Evolutionary conservation across 1,140 invertebrate species (phyloP), one percentile per base, ranked within the genome.

Genomic region (Bacillus rossius): DNA sequence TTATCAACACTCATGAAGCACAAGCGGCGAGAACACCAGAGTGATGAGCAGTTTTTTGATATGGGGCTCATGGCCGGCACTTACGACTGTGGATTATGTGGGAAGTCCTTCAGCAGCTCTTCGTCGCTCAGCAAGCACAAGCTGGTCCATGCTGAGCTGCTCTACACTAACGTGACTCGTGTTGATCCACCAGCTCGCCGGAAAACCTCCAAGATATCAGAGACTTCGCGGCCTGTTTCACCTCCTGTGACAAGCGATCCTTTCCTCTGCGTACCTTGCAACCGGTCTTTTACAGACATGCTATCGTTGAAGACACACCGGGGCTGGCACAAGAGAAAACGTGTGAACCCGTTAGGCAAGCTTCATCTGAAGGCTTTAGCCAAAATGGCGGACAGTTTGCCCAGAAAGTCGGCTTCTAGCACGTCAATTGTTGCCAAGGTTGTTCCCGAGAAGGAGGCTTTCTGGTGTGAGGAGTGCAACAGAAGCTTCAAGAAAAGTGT

Each of bases 201-300:
- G 22, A 13, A 10, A 1, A 16, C 7, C 40, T 40, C 25, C 22
- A 23, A 20, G 22, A 23, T 14, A 7, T 17, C 22, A 17, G 53
- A 22, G 48, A 38, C 50, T 3, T 17, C 1, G 45, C 37, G 10
- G 14, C 22, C 20, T 20, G 38, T 2, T 26, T 34, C 3, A 40
- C 51, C 1, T 56, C 61, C 1, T 53, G 64, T n/a, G 49, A 51
- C 19, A 16, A 56, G 75, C 22, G 70, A 71, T 22, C 73, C 75
- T 23, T 77, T 78, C 43, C 75, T 73, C 0, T 84, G 83, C 60
- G 78, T 84, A 61, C 76, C 83, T 51, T 84, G 82, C 55, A 77
- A 77, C 1, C 84, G 82, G 68, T 71, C 70, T 2, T 84, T 84
- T 59, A 74, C 75, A 0, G 71, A 75, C 17, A 69, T 72, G 25